Evolutionary conservation across 2,888 invertebrate species (phyloP).

Genomic region (Chrysolina oricalcia): DNA sequence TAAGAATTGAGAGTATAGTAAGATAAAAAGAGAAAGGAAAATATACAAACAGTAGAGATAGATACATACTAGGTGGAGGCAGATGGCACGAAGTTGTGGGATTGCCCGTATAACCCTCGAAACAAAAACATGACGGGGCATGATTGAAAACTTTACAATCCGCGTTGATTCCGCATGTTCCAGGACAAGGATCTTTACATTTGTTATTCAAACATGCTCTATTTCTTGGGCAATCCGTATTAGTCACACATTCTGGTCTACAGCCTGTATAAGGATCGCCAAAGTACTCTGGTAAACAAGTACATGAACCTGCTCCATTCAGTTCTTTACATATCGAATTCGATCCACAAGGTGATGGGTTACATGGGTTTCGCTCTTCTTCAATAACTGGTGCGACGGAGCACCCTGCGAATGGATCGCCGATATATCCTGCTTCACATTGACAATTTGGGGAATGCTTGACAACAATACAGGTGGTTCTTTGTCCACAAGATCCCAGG

Average conservation of each 20-base stretch:
- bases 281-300: conserved; percentile 86
- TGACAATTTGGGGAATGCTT: conserved; percentile 90
- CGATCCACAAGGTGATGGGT: conserved; percentile 90
- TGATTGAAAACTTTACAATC: conserved; percentile 88
- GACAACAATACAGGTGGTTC: conserved; percentile 85
- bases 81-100: conserved; percentile 74
- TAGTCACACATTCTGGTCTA: conserved; percentile 88
- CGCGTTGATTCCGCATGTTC: conserved; percentile 87
- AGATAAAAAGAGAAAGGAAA: conserved; percentile 52
- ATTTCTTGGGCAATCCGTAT: conserved; percentile 84
- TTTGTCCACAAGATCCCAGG: conserved; percentile 87
- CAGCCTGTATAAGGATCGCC: conserved; percentile 92
- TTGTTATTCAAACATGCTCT: conserved; percentile 89
- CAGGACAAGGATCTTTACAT: conserved; percentile 88
- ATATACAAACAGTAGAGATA: conserved; percentile 54
- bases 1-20: conserved; percentile 4
- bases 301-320: conserved; percentile 88
- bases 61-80: conserved; percentile 65
- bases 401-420: conserved; percentile 90
- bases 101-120: conserved; percentile 86
- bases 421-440: conserved; percentile 85
- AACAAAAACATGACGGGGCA: conserved; percentile 86
- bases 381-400: conserved; percentile 62
- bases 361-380: conserved; percentile 84
- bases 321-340: conserved; percentile 89